Evolutionary conservation across 2,113 vertebrate genomes (phyloP).

Genomic region (Sinosuthora webbiana): DNA sequence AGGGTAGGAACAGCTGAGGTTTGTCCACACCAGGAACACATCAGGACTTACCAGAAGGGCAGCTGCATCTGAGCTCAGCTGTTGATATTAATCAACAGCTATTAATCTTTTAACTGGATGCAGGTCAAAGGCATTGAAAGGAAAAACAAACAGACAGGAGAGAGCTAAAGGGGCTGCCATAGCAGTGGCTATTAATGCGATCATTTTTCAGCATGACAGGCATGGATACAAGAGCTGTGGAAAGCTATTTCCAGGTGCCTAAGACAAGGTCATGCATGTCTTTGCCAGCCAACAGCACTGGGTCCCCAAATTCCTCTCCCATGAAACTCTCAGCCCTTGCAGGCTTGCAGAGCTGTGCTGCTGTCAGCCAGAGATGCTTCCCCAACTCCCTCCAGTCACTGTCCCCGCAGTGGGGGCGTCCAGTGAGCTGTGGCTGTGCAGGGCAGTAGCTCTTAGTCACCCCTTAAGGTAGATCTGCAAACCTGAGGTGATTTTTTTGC

Average conservation of each 20-base stretch:
- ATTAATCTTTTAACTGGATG: neutral
- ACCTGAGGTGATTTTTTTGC: neutral
- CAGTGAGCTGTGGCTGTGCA: rapidly evolving
- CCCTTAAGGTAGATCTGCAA: neutral
- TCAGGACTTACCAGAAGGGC: neutral
- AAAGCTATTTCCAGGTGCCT: neutral
- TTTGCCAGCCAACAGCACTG: neutral
- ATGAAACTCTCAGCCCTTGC: neutral
- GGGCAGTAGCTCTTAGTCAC: neutral
- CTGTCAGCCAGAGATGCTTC: neutral
- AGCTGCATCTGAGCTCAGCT: neutral
- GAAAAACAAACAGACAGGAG: conserved; percentile 15
- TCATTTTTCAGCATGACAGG: neutral
- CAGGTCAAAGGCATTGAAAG: neutral
- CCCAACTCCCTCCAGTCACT: neutral
- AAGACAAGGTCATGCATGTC: neutral
- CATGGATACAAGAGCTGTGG: neutral
- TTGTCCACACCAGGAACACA: neutral
- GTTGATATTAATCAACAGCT: neutral
- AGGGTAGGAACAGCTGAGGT: neutral
- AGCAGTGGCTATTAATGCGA: neutral
- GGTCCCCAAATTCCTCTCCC: neutral
- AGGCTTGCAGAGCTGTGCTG: neutral
- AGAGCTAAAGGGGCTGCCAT: neutral
- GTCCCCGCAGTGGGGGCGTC: neutral